These are phyloP conservation scores for Erebia palarica DNA, from an alignment of 2,888 invertebrate genomes.

Conservation along the genomic window DNA sequence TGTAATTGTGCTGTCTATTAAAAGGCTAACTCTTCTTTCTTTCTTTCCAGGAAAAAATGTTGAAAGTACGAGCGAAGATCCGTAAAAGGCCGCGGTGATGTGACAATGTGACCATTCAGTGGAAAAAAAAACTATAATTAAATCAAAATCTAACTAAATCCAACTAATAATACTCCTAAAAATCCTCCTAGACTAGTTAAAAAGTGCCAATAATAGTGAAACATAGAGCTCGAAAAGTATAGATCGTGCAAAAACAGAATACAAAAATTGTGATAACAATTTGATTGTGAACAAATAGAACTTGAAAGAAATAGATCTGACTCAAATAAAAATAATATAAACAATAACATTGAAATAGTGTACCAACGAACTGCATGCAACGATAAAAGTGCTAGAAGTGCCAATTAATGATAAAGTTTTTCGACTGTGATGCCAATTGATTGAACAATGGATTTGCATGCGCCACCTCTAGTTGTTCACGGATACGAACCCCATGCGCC, in stretches of 20 bases:
- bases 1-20: too few species aligned
- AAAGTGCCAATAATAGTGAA: slow-evolving; percentile 41
- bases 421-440: slow-evolving; percentile 38
- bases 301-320: background rate
- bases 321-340: background rate
- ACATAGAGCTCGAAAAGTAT: slow-evolving; percentile 19
- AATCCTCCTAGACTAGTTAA: slow-evolving; percentile 59
- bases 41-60: slow-evolving; percentile 67
- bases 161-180: slow-evolving; percentile 54
- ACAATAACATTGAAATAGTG: slow-evolving; percentile 46
- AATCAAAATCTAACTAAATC: slow-evolving; percentile 33
- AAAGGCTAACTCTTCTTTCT: slow-evolving; percentile 8
- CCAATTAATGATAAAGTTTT: slow-evolving; percentile 28
- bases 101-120: slow-evolving; percentile 56
- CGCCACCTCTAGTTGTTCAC: slow-evolving; percentile 72
- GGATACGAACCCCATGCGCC: slow-evolving; percentile 77
- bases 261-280: slow-evolving; percentile 5
- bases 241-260: background rate
- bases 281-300: background rate
- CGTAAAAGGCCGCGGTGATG: slow-evolving; percentile 65
- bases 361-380: slow-evolving; percentile 50
- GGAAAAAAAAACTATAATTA: slow-evolving; percentile 43
- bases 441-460: slow-evolving; percentile 70
- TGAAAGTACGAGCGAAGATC: slow-evolving; percentile 60
- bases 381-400: slow-evolving; percentile 44